A percentile compares a stretch with the other conserved stretches of the same genome.
These are phyloP conservation scores for Parnassius orleans DNA, from an alignment of 2,888 invertebrate species.

Conservation along the genomic window DNA sequence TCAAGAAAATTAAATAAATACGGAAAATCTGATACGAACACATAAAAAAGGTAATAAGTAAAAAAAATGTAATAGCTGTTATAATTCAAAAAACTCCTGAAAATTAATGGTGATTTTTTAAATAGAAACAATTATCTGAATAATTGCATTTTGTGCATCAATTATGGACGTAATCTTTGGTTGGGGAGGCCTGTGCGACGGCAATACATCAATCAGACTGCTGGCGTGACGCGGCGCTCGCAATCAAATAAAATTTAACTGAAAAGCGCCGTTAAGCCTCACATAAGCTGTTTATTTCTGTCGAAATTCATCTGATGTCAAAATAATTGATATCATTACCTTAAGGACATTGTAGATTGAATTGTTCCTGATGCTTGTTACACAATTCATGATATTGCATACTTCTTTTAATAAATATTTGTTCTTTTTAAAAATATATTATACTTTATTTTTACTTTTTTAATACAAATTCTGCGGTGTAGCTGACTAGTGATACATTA, in stretches of 20 bases:
- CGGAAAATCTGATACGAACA: too few relatives aligned
- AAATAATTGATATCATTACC: constrained; percentile 10
- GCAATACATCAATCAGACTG: constrained; percentile 73
- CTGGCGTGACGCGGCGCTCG: constrained; percentile 56
- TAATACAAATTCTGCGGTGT: too few relatives aligned
- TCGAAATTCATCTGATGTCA: not conserved
- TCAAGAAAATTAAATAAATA: too few relatives aligned
- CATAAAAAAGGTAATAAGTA: not conserved
- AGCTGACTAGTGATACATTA: too few relatives aligned
- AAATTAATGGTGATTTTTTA: not conserved
- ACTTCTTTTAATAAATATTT: too few relatives aligned
- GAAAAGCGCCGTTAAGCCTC: constrained; percentile 51
- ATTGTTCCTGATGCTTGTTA: too few relatives aligned
- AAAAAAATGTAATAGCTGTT: not conserved
- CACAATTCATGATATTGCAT: too few relatives aligned
- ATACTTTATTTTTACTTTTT: too few relatives aligned
- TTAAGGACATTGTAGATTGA: not conserved
- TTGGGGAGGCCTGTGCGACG: constrained; percentile 46
- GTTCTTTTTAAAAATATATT: too few relatives aligned
- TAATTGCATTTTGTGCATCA: constrained; percentile 54
- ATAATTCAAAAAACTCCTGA: not conserved
- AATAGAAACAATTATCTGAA: constrained; percentile 34
- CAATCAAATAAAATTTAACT: constrained; percentile 80
- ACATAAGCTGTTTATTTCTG: constrained; percentile 48
- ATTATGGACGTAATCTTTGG: constrained; percentile 59